Conservation (phyloP, 2,888 invertebrate species). For the Thera britannica region DNA sequence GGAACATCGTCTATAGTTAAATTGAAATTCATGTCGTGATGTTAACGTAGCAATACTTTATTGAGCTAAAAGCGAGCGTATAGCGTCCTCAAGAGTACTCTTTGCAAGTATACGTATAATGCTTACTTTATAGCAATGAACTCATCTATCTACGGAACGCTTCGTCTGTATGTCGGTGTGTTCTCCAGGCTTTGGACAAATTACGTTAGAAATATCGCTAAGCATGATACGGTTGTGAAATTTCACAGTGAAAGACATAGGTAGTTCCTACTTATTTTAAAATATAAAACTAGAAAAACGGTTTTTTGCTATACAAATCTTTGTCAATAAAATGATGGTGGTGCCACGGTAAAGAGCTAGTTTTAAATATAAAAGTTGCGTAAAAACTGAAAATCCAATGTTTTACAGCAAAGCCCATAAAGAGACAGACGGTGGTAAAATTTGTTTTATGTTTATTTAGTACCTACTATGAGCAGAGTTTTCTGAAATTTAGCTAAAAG, state of each 20-base stretch:
- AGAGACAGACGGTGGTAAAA: constrained; percentile 12
- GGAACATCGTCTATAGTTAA: constrained; percentile 54
- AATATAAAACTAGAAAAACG: neutral
- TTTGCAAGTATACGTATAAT: constrained; percentile 44
- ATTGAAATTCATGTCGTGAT: constrained; percentile 64
- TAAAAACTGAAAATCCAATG: constrained; percentile 31
- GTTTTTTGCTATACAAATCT: too few relatives aligned
- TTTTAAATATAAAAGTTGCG: constrained; percentile 39
- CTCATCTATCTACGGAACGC: neutral
- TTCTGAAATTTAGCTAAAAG: constrained; percentile 7
- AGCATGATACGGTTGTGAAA: neutral
- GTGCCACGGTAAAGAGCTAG: neutral
- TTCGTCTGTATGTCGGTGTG: neutral
- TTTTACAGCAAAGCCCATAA: constrained; percentile 21
- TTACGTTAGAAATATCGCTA: neutral
- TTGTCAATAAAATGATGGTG: neutral
- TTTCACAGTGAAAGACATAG: neutral
- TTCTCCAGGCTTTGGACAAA: neutral
- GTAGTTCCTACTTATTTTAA: neutral
- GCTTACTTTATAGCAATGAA: constrained; percentile 46
- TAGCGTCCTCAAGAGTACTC: constrained; percentile 49
- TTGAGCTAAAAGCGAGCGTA: constrained; percentile 61
- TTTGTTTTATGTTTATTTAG: constrained; percentile 17
- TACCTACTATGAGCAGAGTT: constrained; percentile 4
- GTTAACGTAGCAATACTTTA: constrained; percentile 60